phyloP scores from a whole-genome alignment of 2,888 invertebrate genomes.

The Lasioglossum figueresi region DNA sequence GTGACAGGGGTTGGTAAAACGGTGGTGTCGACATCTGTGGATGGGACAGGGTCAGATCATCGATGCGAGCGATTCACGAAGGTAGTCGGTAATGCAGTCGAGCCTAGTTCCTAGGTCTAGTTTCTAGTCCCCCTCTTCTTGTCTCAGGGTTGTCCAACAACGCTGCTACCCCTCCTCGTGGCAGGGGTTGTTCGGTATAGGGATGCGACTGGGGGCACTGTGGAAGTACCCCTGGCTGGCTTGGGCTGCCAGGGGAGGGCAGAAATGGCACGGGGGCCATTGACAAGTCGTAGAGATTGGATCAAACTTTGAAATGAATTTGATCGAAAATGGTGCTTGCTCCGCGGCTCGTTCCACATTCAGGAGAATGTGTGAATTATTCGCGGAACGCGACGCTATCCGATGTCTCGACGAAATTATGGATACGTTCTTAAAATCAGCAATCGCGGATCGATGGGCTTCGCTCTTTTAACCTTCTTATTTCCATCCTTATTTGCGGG shows the following conservation, averaged over 20 bases:
- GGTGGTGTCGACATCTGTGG: slow-evolving; percentile 76
- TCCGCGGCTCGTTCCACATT: slow-evolving; percentile 2
- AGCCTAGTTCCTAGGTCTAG: slow-evolving; percentile 68
- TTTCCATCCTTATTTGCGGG: background rate
- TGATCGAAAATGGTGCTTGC: slow-evolving; percentile 4
- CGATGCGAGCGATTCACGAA: slow-evolving; percentile 17
- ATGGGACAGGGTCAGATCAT: slow-evolving; percentile 56
- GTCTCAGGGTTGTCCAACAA: slow-evolving; percentile 74
- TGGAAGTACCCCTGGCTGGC: background rate
- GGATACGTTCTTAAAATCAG: background rate
- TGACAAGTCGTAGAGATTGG: slow-evolving; percentile 18
- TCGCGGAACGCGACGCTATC: background rate
- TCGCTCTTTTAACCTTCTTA: background rate
- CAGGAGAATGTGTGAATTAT: slow-evolving; percentile 21
- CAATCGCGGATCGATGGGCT: background rate
- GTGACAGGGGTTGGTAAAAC: slow-evolving; percentile 71
- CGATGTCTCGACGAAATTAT: background rate
- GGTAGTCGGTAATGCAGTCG: slow-evolving; percentile 78
- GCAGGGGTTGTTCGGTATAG: slow-evolving; percentile 55
- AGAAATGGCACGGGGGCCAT: slow-evolving; percentile 55
- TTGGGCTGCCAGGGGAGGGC: slow-evolving; percentile 58
- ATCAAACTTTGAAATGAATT: slow-evolving; percentile 48
- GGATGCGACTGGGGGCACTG: slow-evolving; percentile 49
- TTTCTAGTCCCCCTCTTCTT: slow-evolving; percentile 45
- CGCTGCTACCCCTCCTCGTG: slow-evolving; percentile 16